A percentile compares a stretch with the other conserved stretches of the same genome.
phyloP scores from a whole-genome alignment of 2,113 vertebrate species.

The Acrocephalus kingi region DNA sequence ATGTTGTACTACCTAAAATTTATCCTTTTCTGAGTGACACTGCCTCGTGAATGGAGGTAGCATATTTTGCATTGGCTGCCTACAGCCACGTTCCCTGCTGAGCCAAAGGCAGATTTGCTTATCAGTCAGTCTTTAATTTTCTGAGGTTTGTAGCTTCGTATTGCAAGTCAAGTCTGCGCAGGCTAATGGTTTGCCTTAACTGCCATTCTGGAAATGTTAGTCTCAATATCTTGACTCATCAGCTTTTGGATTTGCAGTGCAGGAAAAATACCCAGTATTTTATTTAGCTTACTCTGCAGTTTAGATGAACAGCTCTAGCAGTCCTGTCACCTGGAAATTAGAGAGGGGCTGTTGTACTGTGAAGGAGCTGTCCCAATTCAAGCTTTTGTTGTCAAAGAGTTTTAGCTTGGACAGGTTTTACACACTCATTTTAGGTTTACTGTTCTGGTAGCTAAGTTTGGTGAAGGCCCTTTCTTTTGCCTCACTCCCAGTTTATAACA shows the following conservation, averaged over 20 bases:
- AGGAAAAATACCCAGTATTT: neutral
- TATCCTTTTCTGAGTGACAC: neutral
- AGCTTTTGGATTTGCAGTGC: neutral
- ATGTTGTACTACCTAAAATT: neutral
- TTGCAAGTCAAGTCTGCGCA: neutral
- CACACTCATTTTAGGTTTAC: rapidly evolving
- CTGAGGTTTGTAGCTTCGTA: neutral
- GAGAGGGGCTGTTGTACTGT: no score
- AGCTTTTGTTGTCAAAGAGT: neutral
- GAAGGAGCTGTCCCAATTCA: neutral
- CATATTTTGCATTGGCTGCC: neutral
- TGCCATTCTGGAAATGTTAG: neutral
- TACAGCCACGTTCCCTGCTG: neutral
- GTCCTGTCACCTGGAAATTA: neutral
- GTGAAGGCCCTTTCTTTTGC: neutral
- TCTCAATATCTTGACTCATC: neutral
- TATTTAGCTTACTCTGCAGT: neutral
- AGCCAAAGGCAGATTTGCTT: neutral
- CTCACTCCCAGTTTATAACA: rapidly evolving
- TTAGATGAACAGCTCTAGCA: neutral
- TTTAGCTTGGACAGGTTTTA: neutral
- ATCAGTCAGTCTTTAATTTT: neutral
- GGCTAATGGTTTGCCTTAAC: neutral
- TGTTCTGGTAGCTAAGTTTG: neutral
- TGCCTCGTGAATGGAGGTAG: neutral